These are phyloP conservation scores for Tragelaphus eurycerus DNA, from an alignment of 2,797 vertebrate species.

Conservation along the genomic window DNA sequence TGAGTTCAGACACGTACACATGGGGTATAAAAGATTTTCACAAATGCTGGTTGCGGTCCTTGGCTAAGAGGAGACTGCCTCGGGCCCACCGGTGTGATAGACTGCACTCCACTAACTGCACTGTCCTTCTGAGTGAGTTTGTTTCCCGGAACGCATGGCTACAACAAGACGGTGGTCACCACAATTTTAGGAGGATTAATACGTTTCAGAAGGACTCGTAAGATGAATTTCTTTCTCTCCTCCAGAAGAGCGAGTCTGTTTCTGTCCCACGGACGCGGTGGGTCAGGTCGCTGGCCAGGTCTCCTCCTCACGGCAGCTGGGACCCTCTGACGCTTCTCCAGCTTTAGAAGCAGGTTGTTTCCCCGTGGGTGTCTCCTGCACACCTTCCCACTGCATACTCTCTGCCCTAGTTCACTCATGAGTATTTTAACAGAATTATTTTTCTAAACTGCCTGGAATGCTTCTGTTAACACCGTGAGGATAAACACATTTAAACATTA, in stretches of 20 bases:
- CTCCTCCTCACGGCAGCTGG: not conserved
- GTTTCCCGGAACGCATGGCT: no score
- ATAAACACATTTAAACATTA: not conserved
- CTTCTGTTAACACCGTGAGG: not conserved
- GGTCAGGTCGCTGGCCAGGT: not conserved
- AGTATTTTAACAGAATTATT: not conserved
- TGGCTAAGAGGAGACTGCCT: no score
- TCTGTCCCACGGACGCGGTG: not conserved
- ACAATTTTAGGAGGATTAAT: not conserved
- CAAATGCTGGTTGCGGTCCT: no score
- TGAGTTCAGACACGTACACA: no score
- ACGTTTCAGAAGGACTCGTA: not conserved
- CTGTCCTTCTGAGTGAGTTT: no score
- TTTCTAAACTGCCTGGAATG: not conserved
- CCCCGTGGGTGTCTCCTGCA: not conserved
- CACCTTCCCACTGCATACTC: not conserved
- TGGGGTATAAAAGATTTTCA: no score
- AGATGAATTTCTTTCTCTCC: not conserved
- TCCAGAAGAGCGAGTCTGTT: not conserved
- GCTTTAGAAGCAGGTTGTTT: not conserved
- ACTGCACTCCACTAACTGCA: no score
- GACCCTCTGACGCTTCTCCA: not conserved
- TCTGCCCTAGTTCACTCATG: not conserved
- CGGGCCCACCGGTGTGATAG: no score
- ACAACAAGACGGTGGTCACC: not conserved